Percentiles rank a stretch among this genome's conserved stretches.
These are phyloP conservation scores for Tupaia tana DNA, from an alignment of 2,113 vertebrate species.

Conservation along the genomic window DNA sequence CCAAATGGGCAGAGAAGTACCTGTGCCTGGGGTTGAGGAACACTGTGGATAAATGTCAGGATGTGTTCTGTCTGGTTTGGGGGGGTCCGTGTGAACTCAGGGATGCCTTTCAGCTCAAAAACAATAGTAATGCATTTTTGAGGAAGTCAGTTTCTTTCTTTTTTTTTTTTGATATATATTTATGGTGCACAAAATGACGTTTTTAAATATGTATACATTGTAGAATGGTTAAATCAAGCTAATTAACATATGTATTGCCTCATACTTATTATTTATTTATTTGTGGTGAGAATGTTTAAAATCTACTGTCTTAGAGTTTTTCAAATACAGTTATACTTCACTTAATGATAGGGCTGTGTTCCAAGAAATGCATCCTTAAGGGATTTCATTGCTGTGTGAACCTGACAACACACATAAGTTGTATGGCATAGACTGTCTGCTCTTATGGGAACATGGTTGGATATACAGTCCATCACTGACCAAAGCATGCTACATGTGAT, in stretches of 20 bases:
- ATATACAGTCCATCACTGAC: too few relatives aligned
- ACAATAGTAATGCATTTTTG: background rate
- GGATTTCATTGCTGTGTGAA: too few relatives aligned
- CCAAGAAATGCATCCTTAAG: too few relatives aligned
- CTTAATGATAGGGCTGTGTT: too few relatives aligned
- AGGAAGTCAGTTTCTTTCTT: background rate
- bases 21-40: background rate
- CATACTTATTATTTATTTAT: background rate
- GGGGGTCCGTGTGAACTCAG: background rate
- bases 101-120: background rate
- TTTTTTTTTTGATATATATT: background rate
- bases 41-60: background rate
- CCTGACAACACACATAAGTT: too few relatives aligned
- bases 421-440: too few relatives aligned
- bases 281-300: background rate
- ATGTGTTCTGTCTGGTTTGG: too few relatives aligned
- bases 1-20: background rate
- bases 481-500: too few relatives aligned
- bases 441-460: too few relatives aligned
- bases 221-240: background rate
- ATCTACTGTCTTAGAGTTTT: background rate
- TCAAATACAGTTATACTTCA: background rate
- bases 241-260: background rate
- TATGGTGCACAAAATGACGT: background rate
- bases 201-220: background rate